phyloP scores from a whole-genome alignment of 2,113 vertebrate species.

The Chauna torquata region DNA sequence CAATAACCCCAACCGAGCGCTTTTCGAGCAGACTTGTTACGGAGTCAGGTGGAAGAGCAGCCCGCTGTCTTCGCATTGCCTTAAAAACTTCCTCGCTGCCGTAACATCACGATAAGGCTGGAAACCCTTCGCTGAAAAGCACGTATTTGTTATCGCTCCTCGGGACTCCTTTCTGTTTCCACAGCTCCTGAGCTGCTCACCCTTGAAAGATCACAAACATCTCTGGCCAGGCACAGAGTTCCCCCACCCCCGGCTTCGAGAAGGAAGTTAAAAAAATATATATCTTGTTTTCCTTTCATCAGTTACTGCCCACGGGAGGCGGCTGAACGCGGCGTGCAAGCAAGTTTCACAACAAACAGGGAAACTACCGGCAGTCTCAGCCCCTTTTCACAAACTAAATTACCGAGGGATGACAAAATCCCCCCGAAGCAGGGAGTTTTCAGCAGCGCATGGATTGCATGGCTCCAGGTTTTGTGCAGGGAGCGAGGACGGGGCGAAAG shows the following conservation, averaged over 20 bases:
- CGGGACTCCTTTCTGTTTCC: background rate
- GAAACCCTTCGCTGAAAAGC: background rate
- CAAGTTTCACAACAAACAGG: background rate
- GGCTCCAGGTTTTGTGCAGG: background rate
- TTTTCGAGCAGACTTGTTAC: background rate
- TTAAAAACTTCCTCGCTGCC: accelerated
- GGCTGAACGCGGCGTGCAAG: background rate
- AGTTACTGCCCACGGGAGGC: background rate
- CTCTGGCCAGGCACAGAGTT: background rate
- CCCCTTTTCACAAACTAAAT: background rate
- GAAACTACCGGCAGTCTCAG: slow-evolving; percentile 40
- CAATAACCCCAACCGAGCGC: background rate
- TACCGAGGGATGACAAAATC: background rate
- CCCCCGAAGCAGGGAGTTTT: background rate
- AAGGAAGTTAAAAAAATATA: background rate
- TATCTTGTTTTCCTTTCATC: background rate
- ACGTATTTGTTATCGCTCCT: background rate
- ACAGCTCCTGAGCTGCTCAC: background rate
- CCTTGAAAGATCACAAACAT: background rate
- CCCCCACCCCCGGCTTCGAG: background rate
- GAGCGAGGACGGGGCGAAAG: background rate
- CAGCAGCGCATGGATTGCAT: accelerated
- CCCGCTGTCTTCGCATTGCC: accelerated
- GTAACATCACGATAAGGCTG: accelerated
- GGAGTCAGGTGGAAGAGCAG: background rate